Conservation (phyloP, 2,797 vertebrate species). For the Gobionotothen gibberifrons region DNA sequence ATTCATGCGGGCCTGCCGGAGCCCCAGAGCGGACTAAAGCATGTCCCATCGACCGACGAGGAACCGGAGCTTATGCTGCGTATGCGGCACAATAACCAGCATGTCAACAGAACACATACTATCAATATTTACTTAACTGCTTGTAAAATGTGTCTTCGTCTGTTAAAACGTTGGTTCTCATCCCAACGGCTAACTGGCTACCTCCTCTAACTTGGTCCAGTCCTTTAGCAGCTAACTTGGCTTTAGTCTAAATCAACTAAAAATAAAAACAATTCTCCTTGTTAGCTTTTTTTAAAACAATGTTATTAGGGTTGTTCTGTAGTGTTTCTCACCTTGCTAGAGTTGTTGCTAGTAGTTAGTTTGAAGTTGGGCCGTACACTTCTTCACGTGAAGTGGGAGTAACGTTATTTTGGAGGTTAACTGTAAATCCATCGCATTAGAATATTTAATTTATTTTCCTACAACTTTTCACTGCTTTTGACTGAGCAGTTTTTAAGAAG, state of each 20-base stretch:
- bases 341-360: background rate
- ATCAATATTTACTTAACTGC: too few relatives aligned
- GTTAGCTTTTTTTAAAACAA: background rate
- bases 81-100: constrained; percentile 22
- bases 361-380: constrained; percentile 25
- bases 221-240: constrained; percentile 10
- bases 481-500: background rate
- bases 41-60: constrained; percentile 60
- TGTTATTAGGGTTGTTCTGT: background rate
- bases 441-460: constrained; percentile 24
- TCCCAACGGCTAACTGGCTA: constrained; percentile 13
- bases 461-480: background rate
- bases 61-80: constrained; percentile 19
- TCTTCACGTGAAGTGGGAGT: constrained; percentile 17
- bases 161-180: background rate
- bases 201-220: constrained; percentile 10
- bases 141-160: background rate
- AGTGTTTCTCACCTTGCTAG: fast-evolving
- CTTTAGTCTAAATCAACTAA: background rate
- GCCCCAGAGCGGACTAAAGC: constrained; percentile 81
- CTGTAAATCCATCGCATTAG: constrained; percentile 32
- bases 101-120: constrained; percentile 22
- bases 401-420: background rate
- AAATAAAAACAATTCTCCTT: background rate
- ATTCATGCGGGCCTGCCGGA: constrained; percentile 85